These are phyloP conservation scores for Heliocidaris tuberculata DNA, from an alignment of 35 echinoderm and acorn worm genomes.

Conservation along the genomic window DNA sequence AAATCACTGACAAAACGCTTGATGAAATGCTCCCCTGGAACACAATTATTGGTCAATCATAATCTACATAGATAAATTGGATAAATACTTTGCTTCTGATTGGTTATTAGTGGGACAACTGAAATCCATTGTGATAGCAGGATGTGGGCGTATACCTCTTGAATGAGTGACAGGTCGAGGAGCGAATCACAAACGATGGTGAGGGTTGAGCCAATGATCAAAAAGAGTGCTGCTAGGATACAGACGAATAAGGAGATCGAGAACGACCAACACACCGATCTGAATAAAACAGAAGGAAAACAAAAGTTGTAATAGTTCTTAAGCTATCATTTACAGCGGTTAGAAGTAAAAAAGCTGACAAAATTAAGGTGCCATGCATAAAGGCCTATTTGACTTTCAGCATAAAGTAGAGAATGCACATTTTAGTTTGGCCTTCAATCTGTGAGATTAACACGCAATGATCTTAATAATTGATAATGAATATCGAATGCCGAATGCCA, in stretches of 20 bases:
- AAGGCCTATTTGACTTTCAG: not conserved
- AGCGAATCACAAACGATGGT: constrained; percentile 34
- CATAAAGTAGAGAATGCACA: not conserved
- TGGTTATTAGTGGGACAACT: no score
- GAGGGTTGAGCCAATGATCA: constrained; percentile 22
- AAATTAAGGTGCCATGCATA: not conserved
- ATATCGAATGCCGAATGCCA: no score
- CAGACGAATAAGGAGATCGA: not conserved
- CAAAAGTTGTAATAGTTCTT: not conserved
- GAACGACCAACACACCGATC: constrained; percentile 32
- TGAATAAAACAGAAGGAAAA: not conserved
- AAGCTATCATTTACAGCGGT: no score
- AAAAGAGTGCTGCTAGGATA: not conserved
- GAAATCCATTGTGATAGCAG: no score
- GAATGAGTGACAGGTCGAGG: constrained; percentile 34
- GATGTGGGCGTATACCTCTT: constrained; percentile 12
- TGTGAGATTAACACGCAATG: not conserved
- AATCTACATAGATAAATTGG: no score
- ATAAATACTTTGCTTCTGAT: no score
- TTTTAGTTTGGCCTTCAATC: not conserved
- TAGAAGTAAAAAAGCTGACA: not conserved
- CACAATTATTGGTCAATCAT: no score
- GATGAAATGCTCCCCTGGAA: no score
- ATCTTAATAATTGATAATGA: no score
- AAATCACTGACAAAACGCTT: no score